Evolutionary conservation across 2,888 invertebrate genomes (phyloP).

Genomic region (Trichopoda pennipes): DNA sequence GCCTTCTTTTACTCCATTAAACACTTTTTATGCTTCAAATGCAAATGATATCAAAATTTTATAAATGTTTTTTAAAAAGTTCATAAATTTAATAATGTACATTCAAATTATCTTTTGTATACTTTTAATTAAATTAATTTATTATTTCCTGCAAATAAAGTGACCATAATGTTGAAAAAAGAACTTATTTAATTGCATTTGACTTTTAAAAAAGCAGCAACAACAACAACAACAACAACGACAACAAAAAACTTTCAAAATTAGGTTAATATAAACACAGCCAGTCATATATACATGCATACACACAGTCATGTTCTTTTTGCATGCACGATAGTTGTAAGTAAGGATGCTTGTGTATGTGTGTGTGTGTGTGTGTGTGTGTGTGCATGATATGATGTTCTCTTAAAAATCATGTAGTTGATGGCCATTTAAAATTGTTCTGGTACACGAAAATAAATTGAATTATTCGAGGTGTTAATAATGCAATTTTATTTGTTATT

Average conservation of each 20-base stretch:
- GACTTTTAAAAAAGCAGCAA: not conserved
- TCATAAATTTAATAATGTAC: conserved; percentile 9
- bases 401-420: not conserved
- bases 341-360: too few relatives aligned
- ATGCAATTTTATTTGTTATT: conserved; percentile 37
- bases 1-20: not conserved
- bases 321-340: not conserved
- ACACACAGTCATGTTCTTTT: not conserved
- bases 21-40: not conserved
- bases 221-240: too few relatives aligned
- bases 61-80: conserved; percentile 3
- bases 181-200: conserved; percentile 23
- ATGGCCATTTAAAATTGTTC: conserved; percentile 48
- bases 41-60: conserved; percentile 1
- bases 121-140: conserved; percentile 43
- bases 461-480: conserved; percentile 65
- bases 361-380: not conserved
- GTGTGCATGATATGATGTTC: not conserved
- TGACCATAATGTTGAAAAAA: not conserved
- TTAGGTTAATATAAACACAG: conserved; percentile 26
- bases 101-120: conserved; percentile 31
- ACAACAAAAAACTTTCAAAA: conserved; percentile 10
- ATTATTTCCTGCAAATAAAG: conserved; percentile 3
- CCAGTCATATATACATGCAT: not conserved
- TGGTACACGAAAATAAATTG: conserved; percentile 47